Conservation (phyloP, 53 echinoderm and acorn worm species). For the Mesocentrotus franciscanus region DNA sequence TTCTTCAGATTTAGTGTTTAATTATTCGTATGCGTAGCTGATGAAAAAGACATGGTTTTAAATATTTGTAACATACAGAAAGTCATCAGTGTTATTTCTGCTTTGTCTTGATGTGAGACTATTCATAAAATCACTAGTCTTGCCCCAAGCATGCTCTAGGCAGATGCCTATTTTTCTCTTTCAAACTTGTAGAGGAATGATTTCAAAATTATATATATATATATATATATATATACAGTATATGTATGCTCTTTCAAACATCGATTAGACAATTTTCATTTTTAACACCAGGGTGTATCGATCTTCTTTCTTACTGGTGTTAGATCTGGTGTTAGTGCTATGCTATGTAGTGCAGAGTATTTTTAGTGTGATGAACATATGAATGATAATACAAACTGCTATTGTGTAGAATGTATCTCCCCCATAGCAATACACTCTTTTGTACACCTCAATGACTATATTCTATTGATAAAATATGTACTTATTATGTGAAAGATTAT, state of each 20-base stretch:
- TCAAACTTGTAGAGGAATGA: not conserved
- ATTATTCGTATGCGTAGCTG: not conserved
- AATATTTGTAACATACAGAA: not conserved
- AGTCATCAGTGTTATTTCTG: not conserved
- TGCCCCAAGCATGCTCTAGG: not conserved
- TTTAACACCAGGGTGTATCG: not conserved
- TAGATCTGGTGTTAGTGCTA: slow-evolving; percentile 2
- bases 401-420: not conserved
- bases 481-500: not conserved
- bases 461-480: not conserved
- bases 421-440: slow-evolving; percentile 40
- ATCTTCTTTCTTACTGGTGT: slow-evolving; percentile 8
- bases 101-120: not conserved
- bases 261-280: slow-evolving; percentile 9
- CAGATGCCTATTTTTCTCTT: not conserved
- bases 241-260: slow-evolving; percentile 33
- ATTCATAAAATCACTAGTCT: not conserved
- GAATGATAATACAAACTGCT: slow-evolving; percentile 13
- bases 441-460: not conserved
- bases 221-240: not conserved
- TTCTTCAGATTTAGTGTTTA: not conserved
- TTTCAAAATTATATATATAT: not conserved
- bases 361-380: not conserved
- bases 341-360: slow-evolving; percentile 18
- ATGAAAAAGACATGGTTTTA: not conserved